phyloP scores from a whole-genome alignment of 2,113 vertebrate species.

The Toxostoma redivivum region DNA sequence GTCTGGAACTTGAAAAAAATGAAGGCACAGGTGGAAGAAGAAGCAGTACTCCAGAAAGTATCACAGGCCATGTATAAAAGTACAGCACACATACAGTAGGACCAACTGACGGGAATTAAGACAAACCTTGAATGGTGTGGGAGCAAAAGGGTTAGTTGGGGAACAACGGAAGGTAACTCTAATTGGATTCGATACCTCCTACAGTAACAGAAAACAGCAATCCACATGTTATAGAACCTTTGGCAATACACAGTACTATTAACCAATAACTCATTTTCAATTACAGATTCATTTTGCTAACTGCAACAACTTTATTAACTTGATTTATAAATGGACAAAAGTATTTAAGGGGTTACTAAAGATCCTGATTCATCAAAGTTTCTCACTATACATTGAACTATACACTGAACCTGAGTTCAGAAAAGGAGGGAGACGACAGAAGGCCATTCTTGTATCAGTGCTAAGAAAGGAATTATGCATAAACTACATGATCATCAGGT shows the following conservation, averaged over 20 bases:
- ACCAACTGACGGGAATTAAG: slow-evolving; percentile 33
- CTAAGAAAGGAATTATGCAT: neutral
- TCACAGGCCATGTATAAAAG: slow-evolving; percentile 15
- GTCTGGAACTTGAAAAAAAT: neutral
- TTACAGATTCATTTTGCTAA: neutral
- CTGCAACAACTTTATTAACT: neutral
- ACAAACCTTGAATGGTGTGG: slow-evolving; percentile 98
- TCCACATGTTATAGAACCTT: slow-evolving; percentile 41
- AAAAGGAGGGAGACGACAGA: neutral
- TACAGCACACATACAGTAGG: neutral
- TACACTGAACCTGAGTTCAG: neutral
- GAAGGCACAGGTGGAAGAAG: neutral
- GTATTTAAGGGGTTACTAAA: neutral
- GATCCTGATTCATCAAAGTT: neutral
- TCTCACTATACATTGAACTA: neutral
- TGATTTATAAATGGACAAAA: neutral
- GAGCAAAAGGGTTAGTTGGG: slow-evolving; percentile 97
- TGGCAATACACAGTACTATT: neutral
- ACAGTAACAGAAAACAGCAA: slow-evolving; percentile 84
- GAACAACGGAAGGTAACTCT: slow-evolving; percentile 88
- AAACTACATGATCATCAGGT: neutral
- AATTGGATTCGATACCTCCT: slow-evolving; percentile 88
- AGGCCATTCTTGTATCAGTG: neutral
- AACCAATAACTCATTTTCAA: neutral
- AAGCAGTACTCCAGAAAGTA: neutral